Base-by-base conservation (phyloP, 1,140 invertebrate genomes). In the Zaprionus lachaisei region DNA sequence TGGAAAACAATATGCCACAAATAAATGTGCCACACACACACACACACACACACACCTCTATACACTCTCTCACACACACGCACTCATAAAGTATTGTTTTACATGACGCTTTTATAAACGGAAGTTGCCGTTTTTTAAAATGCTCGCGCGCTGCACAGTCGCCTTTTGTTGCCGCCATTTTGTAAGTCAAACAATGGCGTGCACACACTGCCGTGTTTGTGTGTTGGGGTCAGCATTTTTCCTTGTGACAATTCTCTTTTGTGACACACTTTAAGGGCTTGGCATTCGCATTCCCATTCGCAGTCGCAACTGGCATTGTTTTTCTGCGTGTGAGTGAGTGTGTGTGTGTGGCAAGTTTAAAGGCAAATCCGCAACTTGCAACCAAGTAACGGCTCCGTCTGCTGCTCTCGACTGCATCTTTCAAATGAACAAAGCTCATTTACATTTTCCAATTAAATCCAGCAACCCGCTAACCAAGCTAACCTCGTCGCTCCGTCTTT, bases 371-470 rank as follows among this genome's bases (percentile, higher is more conserved):
- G 69, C 69, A 65, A 73, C 80, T 80, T 63, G 47, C 78, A 78
- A 68, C 76, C 80, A 87, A 87, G 84, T 84, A 74, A 74, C 79
- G 55, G 58, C 71, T 38, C 20, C 47, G 47, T n/a, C 41, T 17
- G 58, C 68, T 71, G 73, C 79, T 66, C 76, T 57, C 81, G 63
- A 89, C 81, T 89, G 84, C 84, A 89, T 87, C 84, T 89, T 87
- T 89, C 84, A 89, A 89, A 89, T 89, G 85, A 89, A 89, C 84
- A 89, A 89, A 89, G 84, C 84, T 89, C 84, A 89, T 89, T 89
- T 89, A 90, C 84, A 89, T 89, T 89, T 89, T 89, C 84, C 84
- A 89, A 89, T 89, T 89, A 89, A 89, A 89, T 89, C 85, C 84
- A 79, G 22, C 51, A 17, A 15, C 49, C 66, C 65, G 12, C 49